Evolutionary conservation across 1,140 invertebrate genomes (phyloP), one percentile per base, ranked within the genome.

Genomic region (Hermetia illucens): DNA sequence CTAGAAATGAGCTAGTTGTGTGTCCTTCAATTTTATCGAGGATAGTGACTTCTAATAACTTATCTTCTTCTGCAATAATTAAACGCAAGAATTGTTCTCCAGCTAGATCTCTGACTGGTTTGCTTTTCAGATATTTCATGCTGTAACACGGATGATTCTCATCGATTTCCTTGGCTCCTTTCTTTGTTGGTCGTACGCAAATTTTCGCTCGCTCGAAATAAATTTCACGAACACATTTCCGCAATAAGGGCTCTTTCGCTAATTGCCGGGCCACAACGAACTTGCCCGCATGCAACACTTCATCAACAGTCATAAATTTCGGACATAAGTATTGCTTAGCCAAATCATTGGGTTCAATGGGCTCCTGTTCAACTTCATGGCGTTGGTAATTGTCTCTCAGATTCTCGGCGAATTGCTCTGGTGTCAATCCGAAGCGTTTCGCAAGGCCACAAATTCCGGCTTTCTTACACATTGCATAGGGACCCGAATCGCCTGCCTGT

Each of bases 361-460:
- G 70, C 46, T 86, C 85, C 61, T 97, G 92, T 33, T 95, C 89
- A 2, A 98, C 86, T 54, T 98, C 93, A 61, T 97, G 87, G n/a
- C 88, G 71, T 52, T 92, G 87, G 64, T 97, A 98, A 57, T 93
- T 93, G 52, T 97, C 93, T 1, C 90, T 71, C 1, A 98, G 62
- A 65, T 99, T 98, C 65, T 98, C 92, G 3, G 89, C 93, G 63
- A 95, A 97, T 55, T 98, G 80, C 53, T 94, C 86, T 0, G 95
- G 88, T 2, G 78, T 82, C n/a, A 99, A 62, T 44, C 95, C 96
- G 65, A 98, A 98, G 44, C 78, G 83, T 53, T 88, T 87, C 2
- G 87, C 84, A 24, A 96, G 70, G 4, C 77, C 75, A 74, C 79
- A 76, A n/a, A 95, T 66, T 16, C 87, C 85, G 19, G 85, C 81